Percentiles rank a stretch among this genome's conserved stretches.
Evolutionary conservation across 1,140 invertebrate genomes (phyloP).

Genomic region (Cydia strobilella): DNA sequence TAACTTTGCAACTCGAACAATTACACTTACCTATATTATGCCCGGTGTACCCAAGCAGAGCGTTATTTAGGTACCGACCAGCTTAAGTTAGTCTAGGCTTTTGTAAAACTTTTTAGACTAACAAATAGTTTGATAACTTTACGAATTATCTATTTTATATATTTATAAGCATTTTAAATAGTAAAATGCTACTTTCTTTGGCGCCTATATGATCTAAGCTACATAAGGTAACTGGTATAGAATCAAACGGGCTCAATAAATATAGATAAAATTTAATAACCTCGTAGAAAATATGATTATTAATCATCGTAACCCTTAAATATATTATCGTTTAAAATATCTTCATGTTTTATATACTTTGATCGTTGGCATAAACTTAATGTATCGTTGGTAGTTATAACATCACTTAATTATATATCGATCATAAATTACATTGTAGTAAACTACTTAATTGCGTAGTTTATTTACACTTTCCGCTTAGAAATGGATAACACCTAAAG

Average conservation of each 20-base stretch:
- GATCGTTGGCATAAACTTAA: not conserved
- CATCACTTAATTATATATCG: constrained; percentile 7
- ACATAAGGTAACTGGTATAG: too few species aligned
- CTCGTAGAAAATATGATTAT: not conserved
- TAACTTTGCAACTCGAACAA: constrained; percentile 39
- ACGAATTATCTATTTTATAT: not conserved
- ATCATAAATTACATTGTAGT: constrained; percentile 12
- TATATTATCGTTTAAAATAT: not conserved
- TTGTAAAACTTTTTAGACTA: not conserved
- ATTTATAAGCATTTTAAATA: too few species aligned
- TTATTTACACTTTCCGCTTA: constrained; percentile 8
- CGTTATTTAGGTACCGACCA: constrained; percentile 33
- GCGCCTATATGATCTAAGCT: too few species aligned
- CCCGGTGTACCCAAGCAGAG: constrained; percentile 34
- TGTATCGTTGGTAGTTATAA: not conserved
- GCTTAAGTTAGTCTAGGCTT: not conserved
- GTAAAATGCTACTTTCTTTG: too few species aligned
- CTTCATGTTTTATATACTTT: not conserved
- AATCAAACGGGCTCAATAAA: not conserved
- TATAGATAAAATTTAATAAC: not conserved
- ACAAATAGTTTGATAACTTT: not conserved
- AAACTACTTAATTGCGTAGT: constrained; percentile 2
- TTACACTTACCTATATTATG: constrained; percentile 39
- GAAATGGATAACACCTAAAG: not conserved
- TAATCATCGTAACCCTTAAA: constrained; percentile 1